Percentiles rank a stretch among this genome's conserved stretches.
Conservation (phyloP, 1,140 invertebrate genomes). For the Lordiphosa collinella region DNA sequence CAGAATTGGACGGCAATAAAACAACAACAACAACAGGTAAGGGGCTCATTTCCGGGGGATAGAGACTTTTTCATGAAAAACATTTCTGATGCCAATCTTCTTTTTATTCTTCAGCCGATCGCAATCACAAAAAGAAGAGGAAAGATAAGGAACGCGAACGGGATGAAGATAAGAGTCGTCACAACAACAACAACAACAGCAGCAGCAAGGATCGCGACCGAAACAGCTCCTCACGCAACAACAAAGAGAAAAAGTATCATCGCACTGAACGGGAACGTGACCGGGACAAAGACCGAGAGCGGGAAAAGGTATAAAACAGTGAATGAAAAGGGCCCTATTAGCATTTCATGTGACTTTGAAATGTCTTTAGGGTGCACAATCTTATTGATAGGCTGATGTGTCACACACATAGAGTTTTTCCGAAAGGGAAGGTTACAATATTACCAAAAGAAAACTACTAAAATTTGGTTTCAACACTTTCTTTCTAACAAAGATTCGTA, state of each 20-base stretch:
- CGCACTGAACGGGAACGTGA: conserved; percentile 48
- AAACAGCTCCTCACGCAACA: conserved; percentile 51
- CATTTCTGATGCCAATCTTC: conserved; percentile 34
- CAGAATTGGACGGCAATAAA: conserved; percentile 36
- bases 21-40: conserved; percentile 60
- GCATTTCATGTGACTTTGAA: too few species aligned
- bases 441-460: too few species aligned
- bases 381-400: too few species aligned
- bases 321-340: background rate
- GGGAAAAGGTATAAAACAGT: conserved; percentile 35
- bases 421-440: too few species aligned
- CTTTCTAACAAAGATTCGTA: too few species aligned
- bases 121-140: conserved; percentile 69
- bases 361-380: too few species aligned
- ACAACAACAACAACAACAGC: conserved; percentile 15
- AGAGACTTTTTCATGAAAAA: conserved; percentile 24
- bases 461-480: too few species aligned
- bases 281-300: conserved; percentile 35
- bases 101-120: conserved; percentile 37
- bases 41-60: conserved; percentile 16
- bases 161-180: conserved; percentile 56
- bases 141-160: conserved; percentile 70
- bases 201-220: conserved; percentile 25
- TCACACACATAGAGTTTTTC: too few species aligned
- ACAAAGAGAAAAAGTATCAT: conserved; percentile 64